Evolutionary conservation across 1,140 invertebrate species (phyloP).

Genomic region (Zaprionus taronus): DNA sequence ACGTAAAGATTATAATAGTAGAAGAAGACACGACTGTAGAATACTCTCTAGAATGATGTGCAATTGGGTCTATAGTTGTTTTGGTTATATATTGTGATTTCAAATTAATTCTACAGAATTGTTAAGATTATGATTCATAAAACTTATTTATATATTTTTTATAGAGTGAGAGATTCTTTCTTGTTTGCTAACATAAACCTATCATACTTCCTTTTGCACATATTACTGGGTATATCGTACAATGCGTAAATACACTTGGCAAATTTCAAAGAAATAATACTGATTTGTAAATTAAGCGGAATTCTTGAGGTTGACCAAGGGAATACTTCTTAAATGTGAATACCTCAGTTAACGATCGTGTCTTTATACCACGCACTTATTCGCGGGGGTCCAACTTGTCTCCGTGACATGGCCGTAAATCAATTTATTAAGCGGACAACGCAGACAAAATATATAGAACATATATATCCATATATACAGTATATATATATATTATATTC

Average conservation of each 20-base stretch:
- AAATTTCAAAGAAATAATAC: neutral
- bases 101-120: neutral
- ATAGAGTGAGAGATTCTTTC: no score
- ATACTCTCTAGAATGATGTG: neutral
- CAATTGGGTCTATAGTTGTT: neutral
- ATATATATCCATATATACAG: conserved; percentile 7
- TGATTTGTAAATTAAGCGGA: neutral
- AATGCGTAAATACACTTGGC: neutral
- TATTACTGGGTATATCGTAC: neutral
- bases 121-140: no score
- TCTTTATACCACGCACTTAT: conserved; percentile 10
- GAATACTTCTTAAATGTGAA: neutral
- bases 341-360: conserved; percentile 16
- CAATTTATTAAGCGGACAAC: conserved; percentile 39
- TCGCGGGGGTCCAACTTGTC: conserved; percentile 32
- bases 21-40: neutral
- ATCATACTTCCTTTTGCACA: neutral
- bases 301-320: neutral
- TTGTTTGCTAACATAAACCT: neutral
- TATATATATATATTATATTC: neutral
- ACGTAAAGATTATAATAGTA: neutral
- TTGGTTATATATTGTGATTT: neutral
- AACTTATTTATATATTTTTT: no score
- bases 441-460: neutral
- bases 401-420: conserved; percentile 53